Conservation (phyloP, 2,113 vertebrate genomes). For the Anolis sagrei region DNA sequence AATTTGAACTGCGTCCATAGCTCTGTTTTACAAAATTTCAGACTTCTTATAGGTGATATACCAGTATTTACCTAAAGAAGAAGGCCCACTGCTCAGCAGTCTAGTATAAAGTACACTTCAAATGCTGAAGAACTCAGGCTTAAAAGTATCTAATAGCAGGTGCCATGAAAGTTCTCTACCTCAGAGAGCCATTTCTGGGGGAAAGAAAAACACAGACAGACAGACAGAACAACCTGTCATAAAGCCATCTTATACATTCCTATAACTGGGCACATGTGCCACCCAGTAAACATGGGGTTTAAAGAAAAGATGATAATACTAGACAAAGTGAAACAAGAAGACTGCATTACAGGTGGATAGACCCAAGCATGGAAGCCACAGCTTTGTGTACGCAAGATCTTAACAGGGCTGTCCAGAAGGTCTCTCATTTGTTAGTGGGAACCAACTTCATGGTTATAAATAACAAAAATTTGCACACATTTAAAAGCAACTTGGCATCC, state of each 20-base stretch:
- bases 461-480: too few relatives aligned
- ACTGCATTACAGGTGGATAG: too few relatives aligned
- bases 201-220: neutral
- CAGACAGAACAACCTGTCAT: neutral
- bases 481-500: too few relatives aligned
- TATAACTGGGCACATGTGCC: too few relatives aligned
- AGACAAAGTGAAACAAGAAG: too few relatives aligned
- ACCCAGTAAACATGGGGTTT: neutral
- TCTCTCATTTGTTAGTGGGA: too few relatives aligned
- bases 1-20: neutral
- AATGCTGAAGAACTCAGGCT: neutral
- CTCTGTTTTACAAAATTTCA: neutral
- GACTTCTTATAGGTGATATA: neutral
- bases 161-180: too few relatives aligned
- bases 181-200: neutral
- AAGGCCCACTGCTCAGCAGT: neutral
- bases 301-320: too few relatives aligned
- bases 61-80: neutral
- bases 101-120: neutral
- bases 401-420: too few relatives aligned
- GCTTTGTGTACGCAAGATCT: too few relatives aligned
- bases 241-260: neutral
- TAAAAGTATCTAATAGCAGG: neutral
- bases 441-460: too few relatives aligned
- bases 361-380: too few relatives aligned